Evolutionary conservation across 23 tunicate genomes (phyloP).

Genomic region (Trididemnum nubilum): DNA sequence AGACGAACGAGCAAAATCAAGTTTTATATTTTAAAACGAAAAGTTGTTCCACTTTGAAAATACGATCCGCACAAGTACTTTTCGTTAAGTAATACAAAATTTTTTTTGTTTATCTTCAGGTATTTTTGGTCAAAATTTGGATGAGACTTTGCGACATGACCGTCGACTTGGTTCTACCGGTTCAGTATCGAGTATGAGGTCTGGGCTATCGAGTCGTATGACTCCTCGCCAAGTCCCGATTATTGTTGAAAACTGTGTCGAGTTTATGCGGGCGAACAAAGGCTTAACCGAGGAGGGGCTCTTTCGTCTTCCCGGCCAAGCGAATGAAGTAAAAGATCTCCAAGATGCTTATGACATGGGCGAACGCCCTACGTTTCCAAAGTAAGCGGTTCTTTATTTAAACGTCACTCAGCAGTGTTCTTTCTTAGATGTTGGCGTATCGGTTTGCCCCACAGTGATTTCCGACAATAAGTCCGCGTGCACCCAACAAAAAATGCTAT

Average conservation of each 20-base stretch:
- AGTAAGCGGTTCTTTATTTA: conserved; percentile 27
- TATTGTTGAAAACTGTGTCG: conserved; percentile 81
- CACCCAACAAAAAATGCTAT: too few relatives aligned
- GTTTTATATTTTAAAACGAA: too few relatives aligned
- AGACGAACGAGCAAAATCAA: too few relatives aligned
- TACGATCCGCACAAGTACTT: too few relatives aligned
- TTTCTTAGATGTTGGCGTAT: too few relatives aligned
- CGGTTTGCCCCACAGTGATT: too few relatives aligned
- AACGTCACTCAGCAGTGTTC: background rate
- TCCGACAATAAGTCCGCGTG: too few relatives aligned
- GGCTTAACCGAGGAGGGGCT: conserved; percentile 84
- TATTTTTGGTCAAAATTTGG: conserved; percentile 82
- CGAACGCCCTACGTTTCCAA: conserved; percentile 67
- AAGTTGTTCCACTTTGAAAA: too few relatives aligned
- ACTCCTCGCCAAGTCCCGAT: conserved; percentile 61
- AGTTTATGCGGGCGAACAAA: conserved; percentile 65
- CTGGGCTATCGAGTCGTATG: background rate
- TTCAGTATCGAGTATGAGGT: background rate
- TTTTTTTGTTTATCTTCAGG: too few relatives aligned
- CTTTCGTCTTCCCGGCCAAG: conserved; percentile 87
- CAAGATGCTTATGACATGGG: conserved; percentile 94
- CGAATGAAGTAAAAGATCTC: conserved; percentile 81
- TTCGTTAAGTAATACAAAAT: too few relatives aligned
- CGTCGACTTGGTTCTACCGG: conserved; percentile 32
- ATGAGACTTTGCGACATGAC: conserved; percentile 70